Percentiles rank a stretch among this genome's conserved stretches.
Evolutionary conservation across 2,113 vertebrate species (phyloP).

Genomic region (Tiliqua scincoides): DNA sequence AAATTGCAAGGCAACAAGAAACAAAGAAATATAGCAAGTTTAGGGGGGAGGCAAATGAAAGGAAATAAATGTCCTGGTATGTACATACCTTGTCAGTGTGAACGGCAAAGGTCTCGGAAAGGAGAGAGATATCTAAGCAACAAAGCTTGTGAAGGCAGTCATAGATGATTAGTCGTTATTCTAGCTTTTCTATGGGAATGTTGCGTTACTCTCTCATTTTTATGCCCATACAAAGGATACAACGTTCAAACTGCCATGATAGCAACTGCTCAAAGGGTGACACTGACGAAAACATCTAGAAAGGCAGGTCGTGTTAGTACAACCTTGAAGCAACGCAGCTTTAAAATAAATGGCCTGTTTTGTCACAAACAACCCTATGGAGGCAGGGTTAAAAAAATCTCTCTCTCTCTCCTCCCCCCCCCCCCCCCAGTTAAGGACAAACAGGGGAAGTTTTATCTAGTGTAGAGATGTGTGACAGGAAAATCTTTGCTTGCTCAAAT

Average conservation of each 20-base stretch:
- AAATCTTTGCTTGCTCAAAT: not conserved
- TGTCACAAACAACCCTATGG: conserved; percentile 17
- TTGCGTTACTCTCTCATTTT: conserved; percentile 7
- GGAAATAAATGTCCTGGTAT: not conserved
- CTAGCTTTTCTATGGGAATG: not conserved
- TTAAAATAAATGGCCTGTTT: conserved; percentile 46
- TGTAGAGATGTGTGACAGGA: not conserved
- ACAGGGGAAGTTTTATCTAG: not conserved
- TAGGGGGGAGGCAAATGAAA: not conserved
- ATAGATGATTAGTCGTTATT: conserved; percentile 12
- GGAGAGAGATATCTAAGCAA: not conserved
- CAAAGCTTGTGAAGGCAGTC: conserved; percentile 8
- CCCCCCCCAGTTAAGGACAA: not conserved
- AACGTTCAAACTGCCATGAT: conserved; percentile 36
- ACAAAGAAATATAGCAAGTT: not conserved
- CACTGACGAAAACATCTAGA: conserved; percentile 62
- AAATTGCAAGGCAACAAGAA: not conserved
- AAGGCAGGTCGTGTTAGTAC: conserved; percentile 62
- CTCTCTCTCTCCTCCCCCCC: too few species aligned
- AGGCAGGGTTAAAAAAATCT: not conserved
- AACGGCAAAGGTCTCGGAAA: not conserved
- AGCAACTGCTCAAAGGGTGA: conserved; percentile 25
- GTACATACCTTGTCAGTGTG: not conserved
- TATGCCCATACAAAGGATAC: conserved; percentile 40
- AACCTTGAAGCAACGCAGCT: conserved; percentile 71